Base-by-base conservation (phyloP, 2,888 invertebrate species). In the Sinodicranocentrus sp. region DNA sequence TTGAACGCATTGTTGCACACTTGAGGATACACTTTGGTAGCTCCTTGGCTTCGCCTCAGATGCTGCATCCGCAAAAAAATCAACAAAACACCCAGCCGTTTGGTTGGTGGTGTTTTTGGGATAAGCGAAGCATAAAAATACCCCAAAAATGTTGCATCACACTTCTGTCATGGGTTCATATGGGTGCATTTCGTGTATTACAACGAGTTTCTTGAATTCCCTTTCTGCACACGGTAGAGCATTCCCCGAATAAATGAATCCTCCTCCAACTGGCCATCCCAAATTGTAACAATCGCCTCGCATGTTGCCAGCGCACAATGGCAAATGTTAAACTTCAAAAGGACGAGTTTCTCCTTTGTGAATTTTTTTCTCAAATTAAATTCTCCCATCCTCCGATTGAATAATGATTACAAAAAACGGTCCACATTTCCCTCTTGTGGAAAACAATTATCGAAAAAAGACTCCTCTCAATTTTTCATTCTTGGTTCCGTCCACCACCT, bases 81-180 rank as follows among this genome's bases (percentile, higher is more conserved):
- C 39, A 26, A 68, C 68, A 68, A 68, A 65, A 65, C 43, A 19
- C 33, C 15, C 39, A 59, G 23, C 52, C 52, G 43, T 15, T 17
- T 5, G 57, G 57, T 21, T 21, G 57, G 21, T 23, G 57, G 2
- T 57, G 68, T 44, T 63, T 63, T 63, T 68, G 68, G 68, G 23
- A 68, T 68, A 52, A 68, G 68, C 68, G 39, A 52, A 68, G 8
- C 68, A 68, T 68, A 23, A 67, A 68, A 68, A 52, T 48, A 52
- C 52, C 25, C 26, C n/a, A 21, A 21, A 3, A 23, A 21, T 65
- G 6, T 65, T 65, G 33, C 33, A 39, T 23, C 57, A 57, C 57
- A 21, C 57, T n/a, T n/a, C n/a, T n/a, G n/a, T n/a, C n/a, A n/a
- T n/a, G n/a, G n/a, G n/a, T n/a, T n/a, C n/a, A n/a, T n/a, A n/a